These are phyloP conservation scores for Microctonus brassicae DNA, from an alignment of 2,888 invertebrate genomes.

Conservation along the genomic window DNA sequence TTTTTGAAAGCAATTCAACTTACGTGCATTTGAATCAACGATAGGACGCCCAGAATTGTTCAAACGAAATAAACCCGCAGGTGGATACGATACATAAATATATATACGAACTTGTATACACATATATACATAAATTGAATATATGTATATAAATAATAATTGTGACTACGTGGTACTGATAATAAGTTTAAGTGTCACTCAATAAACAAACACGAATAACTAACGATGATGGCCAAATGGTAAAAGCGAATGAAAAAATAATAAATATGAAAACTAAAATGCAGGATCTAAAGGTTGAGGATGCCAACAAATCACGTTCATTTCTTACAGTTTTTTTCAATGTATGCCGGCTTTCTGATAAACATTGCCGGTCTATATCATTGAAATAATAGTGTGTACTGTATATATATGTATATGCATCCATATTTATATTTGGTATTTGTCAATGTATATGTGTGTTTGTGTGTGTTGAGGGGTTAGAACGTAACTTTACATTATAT, in stretches of 20 bases:
- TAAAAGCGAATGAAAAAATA: not conserved
- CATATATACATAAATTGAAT: no score
- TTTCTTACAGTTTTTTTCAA: not conserved
- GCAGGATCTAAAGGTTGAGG: not conserved
- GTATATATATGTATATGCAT: not conserved
- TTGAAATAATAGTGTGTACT: not conserved
- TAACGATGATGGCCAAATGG: not conserved
- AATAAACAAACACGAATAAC: not conserved
- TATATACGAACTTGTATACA: no score
- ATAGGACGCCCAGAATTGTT: not conserved
- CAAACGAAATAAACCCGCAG: not conserved
- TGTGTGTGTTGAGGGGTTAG: no score
- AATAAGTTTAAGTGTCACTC: not conserved
- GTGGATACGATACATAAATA: not conserved
- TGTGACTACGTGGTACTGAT: not conserved
- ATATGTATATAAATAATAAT: no score
- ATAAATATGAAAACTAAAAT: not conserved
- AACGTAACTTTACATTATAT: no score
- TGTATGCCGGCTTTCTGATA: conserved; percentile 7
- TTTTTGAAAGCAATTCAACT: not conserved
- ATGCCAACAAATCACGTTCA: conserved; percentile 7
- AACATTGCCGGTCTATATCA: not conserved
- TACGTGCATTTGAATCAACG: not conserved
- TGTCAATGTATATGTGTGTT: no score
- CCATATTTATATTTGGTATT: not conserved